Evolutionary conservation across 2,113 vertebrate species (phyloP), one percentile per base, ranked within the genome.

Genomic region (Thamnaconus septentrionalis): DNA sequence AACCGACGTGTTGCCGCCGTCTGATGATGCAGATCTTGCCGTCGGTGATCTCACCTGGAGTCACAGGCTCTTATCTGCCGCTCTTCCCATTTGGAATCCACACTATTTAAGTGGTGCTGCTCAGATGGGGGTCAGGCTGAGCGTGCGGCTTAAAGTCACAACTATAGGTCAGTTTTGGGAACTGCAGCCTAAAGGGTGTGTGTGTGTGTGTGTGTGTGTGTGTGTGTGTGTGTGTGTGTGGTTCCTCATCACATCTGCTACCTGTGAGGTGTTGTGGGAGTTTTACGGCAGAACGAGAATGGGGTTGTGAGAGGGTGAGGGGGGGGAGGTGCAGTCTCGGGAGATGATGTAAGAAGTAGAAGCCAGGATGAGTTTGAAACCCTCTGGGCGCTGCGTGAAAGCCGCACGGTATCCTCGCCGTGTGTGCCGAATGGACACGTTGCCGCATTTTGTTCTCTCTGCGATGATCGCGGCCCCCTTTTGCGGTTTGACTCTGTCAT

Each of bases 21-120:
- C 56, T 79, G 76, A 75, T 80, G 76, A 82, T 79, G 76, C 61
- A 72, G 71, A 79, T 86, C 76, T 78, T 70, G 67, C 75, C 77
- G 59, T 59, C 52, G 54, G 71, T 74, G 81, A 88, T 65, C 84
- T 80, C 78, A 86, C 84, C 79, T 88, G 74, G 43, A 79, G 81
- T 76, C 53, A 76, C 4, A 6, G 53, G 54, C 69, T 77, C 63
- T 80, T 84, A 84, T 86, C 83, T 71, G 50, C 55, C 73, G 68
- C 66, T 64, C 62, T 76, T 76, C 78, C 18, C 68, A 88, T 85
- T 83, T 85, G 0, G 69, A 83, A 78, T 70, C 75, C 53, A 71
- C 59, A 74, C 69, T 65, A 68, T 64, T 57, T 51, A 42, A 67
- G 56, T 81, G 75, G 48, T 40, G 67, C 59, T 60, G 53, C 76